Evolutionary conservation across 2,888 invertebrate genomes (phyloP).

Genomic region (Habrosyne pyritoides): DNA sequence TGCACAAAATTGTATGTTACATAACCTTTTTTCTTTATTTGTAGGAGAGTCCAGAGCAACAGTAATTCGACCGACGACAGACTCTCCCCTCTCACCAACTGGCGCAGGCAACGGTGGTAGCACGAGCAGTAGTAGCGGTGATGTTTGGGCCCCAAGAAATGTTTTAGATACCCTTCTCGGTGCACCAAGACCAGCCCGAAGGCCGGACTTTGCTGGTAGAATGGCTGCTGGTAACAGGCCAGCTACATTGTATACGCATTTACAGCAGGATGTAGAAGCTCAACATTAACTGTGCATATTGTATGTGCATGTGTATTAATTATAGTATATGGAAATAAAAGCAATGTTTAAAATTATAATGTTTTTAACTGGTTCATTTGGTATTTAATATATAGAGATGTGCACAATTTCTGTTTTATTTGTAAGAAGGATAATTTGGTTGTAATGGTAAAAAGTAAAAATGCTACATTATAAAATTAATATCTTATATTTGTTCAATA

Average conservation of each 20-base stretch:
- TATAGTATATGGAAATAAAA: background rate
- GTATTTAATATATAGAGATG: background rate
- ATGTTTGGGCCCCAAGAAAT: slow-evolving; percentile 76
- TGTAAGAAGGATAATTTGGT: background rate
- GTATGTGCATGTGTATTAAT: slow-evolving; percentile 20
- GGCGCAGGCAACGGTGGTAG: slow-evolving; percentile 70
- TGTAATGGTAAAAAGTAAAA: slow-evolving; percentile 47
- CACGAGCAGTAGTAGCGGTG: slow-evolving; percentile 34
- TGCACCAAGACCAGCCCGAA: slow-evolving; percentile 76
- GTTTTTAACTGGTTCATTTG: background rate
- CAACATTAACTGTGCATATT: slow-evolving; percentile 44
- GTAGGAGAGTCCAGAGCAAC: slow-evolving; percentile 71
- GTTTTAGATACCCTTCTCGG: slow-evolving; percentile 81
- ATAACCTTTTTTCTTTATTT: slow-evolving; percentile 15
- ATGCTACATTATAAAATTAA: slow-evolving; percentile 82
- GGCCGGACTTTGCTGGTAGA: slow-evolving; percentile 86
- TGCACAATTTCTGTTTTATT: background rate
- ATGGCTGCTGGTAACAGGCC: slow-evolving; percentile 85
- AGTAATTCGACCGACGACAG: slow-evolving; percentile 88
- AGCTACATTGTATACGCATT: slow-evolving; percentile 90
- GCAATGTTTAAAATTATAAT: background rate
- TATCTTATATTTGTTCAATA: slow-evolving; percentile 84
- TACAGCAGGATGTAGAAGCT: slow-evolving; percentile 75
- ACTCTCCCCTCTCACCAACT: slow-evolving; percentile 93
- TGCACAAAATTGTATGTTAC: background rate